Percentiles rank a stretch among this genome's conserved stretches.
phyloP scores from a whole-genome alignment of 2,888 invertebrate genomes.

The Stenolophus ochropezus region DNA sequence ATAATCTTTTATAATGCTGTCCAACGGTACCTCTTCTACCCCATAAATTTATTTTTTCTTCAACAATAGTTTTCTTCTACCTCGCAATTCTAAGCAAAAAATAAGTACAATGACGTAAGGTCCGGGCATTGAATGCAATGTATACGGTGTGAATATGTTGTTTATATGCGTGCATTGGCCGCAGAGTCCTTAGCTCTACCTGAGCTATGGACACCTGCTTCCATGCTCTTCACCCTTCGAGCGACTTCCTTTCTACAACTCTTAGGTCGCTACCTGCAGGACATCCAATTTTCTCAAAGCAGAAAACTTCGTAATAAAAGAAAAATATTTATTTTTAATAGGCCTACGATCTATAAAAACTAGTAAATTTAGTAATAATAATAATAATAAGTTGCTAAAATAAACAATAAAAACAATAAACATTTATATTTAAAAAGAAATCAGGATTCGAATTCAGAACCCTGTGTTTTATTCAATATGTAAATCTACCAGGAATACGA shows the following conservation, averaged over 20 bases:
- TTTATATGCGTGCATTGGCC: conserved; percentile 46
- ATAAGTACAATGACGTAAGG: not conserved
- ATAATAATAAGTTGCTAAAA: no score
- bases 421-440: no score
- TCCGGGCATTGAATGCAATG: not conserved
- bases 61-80: not conserved
- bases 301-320: no score
- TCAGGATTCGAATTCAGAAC: no score
- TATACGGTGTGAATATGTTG: conserved; percentile 27
- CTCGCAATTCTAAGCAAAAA: not conserved
- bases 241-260: no score
- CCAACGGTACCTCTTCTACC: not conserved
- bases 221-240: not conserved
- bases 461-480: no score
- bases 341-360: no score
- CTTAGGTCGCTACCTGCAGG: not conserved
- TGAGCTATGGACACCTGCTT: not conserved
- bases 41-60: not conserved
- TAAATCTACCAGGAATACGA: no score
- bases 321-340: no score
- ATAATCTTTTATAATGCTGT: not conserved
- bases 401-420: no score
- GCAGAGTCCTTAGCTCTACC: not conserved
- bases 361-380: no score
- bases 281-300: no score